Conservation (phyloP, 2,888 invertebrate genomes). For the Hecatera dysodea region DNA sequence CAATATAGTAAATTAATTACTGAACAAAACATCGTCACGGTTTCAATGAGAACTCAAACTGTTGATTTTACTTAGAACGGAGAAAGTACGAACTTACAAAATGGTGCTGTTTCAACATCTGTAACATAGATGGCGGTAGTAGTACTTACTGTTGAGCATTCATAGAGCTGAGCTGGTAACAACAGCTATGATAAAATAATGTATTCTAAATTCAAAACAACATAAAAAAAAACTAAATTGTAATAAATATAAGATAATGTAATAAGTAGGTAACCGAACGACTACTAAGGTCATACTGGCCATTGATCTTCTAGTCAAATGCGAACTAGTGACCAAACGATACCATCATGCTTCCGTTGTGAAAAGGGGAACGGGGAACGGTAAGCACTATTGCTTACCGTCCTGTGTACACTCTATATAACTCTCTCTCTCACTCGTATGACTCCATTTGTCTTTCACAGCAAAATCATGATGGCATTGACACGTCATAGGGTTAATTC, state of each 20-base stretch:
- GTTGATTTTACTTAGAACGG: constrained; percentile 15
- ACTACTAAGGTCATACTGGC: no score
- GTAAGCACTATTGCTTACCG: neutral
- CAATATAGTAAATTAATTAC: neutral
- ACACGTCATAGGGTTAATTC: no score
- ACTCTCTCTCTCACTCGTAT: neutral
- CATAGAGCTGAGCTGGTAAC: neutral
- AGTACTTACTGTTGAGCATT: neutral
- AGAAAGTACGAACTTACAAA: constrained; percentile 12
- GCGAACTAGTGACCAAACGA: no score
- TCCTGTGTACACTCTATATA: neutral
- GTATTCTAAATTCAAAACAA: no score
- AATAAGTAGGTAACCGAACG: neutral
- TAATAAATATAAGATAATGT: neutral
- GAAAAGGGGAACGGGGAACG: no score
- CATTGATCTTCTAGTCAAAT: no score
- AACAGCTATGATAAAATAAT: neutral
- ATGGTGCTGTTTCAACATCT: neutral
- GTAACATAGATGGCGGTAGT: constrained; percentile 35
- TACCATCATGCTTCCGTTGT: no score
- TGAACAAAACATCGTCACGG: neutral
- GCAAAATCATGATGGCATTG: no score
- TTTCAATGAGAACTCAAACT: neutral
- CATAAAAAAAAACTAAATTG: no score
- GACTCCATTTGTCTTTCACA: no score